phyloP scores from a whole-genome alignment of 2,113 vertebrate species.

The Climacteris rufus region DNA sequence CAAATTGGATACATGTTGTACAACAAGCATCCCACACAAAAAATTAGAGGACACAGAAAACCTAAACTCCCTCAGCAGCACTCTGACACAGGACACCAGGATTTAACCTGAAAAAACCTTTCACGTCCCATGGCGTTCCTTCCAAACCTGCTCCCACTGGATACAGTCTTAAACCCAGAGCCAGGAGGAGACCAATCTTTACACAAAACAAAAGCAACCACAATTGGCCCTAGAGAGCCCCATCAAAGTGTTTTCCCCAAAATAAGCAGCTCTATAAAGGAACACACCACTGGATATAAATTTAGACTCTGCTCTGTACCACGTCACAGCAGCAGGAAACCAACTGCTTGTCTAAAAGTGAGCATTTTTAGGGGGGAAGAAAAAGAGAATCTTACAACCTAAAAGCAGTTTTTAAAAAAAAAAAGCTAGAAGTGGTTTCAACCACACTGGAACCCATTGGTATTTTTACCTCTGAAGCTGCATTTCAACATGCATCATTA shows the following conservation, averaged over 20 bases:
- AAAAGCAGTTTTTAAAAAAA: background rate
- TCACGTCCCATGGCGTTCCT: background rate
- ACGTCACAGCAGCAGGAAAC: background rate
- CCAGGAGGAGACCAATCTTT: background rate
- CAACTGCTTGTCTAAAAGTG: background rate
- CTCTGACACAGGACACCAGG: rapidly evolving
- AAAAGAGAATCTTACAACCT: background rate
- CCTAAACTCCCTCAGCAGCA: background rate
- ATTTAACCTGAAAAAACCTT: background rate
- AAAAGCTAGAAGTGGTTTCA: background rate
- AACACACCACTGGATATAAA: background rate
- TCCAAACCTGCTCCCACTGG: background rate
- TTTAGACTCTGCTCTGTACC: background rate
- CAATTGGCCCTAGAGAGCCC: background rate
- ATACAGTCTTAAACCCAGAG: background rate
- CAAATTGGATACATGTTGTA: constrained; percentile 2
- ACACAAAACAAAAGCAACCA: constrained; percentile 47
- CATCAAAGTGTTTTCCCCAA: constrained; percentile 35
- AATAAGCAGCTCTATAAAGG: constrained; percentile 22
- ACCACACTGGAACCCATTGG: rapidly evolving
- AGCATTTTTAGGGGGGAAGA: background rate
- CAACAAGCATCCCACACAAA: background rate
- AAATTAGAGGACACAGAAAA: background rate
- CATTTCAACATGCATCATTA: background rate
- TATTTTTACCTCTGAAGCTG: background rate